Evolutionary conservation across 2,888 invertebrate species (phyloP), one percentile per base, ranked within the genome.

Genomic region (Carabus problematicus): DNA sequence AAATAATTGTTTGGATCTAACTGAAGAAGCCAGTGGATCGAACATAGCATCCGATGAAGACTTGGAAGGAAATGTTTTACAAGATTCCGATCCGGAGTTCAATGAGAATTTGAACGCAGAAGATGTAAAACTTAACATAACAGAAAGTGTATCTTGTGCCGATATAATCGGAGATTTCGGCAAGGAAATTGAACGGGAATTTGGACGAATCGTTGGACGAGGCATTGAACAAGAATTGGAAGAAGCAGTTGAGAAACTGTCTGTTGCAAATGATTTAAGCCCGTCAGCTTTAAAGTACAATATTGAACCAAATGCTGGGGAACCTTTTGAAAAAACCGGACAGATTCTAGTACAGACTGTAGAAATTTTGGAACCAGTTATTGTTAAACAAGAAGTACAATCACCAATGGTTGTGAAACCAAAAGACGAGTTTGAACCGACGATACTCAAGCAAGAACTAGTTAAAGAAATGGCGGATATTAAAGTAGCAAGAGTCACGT

Each of bases 81-180:
- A 55, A 56, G 64, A 64, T 59, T 66, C 66, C 11, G 64, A 64
- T 45, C 64, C 14, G 47, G 64, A 64, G 55, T 9, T 4, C 29
- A 29, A 29, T 29, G 29, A 29, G 29, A 52, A 52, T 18, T 52
- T 52, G 18, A 52, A 52, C 14, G 18, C 52, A 18, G 52, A 52
- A 3, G 70, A 72, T 47, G 70, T 72, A 19, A 70, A 56, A 19
- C 14, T 70, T 1, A 66, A 68, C 42, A 71, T 60, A 19, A 70
- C 66, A 70, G 71, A 40, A 72, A 74, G 67, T 72, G 75, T 72
- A 74, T 76, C 83, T 49, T 79, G 83, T 4, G 83, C 82, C 74
- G 83, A 85, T 75, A 85, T 87, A 54, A 84, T 87, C 70, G 86
- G 86, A 29, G 85, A 87, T 77, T 87, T 87, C 73, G 85, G 85